Percentiles rank a stretch among this genome's conserved stretches.
Evolutionary conservation across 2,888 invertebrate species (phyloP).

Genomic region (Drosophila niveifrons): DNA sequence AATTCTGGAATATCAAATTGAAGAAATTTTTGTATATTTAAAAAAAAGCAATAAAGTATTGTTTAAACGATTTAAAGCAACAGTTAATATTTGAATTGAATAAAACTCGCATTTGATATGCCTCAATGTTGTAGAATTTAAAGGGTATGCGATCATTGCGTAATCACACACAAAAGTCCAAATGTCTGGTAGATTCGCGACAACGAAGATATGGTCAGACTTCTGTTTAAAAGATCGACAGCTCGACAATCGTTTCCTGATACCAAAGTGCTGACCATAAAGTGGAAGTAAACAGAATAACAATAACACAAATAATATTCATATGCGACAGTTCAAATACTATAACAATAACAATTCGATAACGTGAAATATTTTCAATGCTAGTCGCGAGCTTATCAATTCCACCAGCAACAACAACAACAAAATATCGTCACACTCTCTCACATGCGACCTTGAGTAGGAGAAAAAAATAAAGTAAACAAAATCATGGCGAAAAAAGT

Average conservation of each 20-base stretch:
- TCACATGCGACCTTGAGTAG: slow-evolving; percentile 43
- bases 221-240: slow-evolving; percentile 41
- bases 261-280: slow-evolving; percentile 32
- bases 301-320: slow-evolving; percentile 18
- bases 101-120: not conserved
- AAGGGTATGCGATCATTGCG: slow-evolving; percentile 1
- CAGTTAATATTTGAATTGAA: too few relatives aligned
- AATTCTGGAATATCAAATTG: not conserved
- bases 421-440: slow-evolving; percentile 5
- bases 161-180: slow-evolving; percentile 27
- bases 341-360: slow-evolving; percentile 36
- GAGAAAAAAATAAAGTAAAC: slow-evolving; percentile 4
- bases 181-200: slow-evolving; percentile 36
- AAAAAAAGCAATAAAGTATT: too few relatives aligned
- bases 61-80: too few relatives aligned
- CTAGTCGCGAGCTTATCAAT: slow-evolving; percentile 17
- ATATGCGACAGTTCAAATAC: slow-evolving; percentile 1
- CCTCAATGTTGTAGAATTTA: not conserved
- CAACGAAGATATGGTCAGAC: slow-evolving; percentile 30
- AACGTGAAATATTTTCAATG: slow-evolving; percentile 46
- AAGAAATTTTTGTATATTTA: not conserved
- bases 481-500: not conserved
- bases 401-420: slow-evolving; percentile 24
- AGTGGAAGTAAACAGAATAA: slow-evolving; percentile 8
- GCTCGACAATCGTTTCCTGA: slow-evolving; percentile 30